phyloP scores from a whole-genome alignment of 2,113 vertebrate species.

The Maylandia zebra region DNA sequence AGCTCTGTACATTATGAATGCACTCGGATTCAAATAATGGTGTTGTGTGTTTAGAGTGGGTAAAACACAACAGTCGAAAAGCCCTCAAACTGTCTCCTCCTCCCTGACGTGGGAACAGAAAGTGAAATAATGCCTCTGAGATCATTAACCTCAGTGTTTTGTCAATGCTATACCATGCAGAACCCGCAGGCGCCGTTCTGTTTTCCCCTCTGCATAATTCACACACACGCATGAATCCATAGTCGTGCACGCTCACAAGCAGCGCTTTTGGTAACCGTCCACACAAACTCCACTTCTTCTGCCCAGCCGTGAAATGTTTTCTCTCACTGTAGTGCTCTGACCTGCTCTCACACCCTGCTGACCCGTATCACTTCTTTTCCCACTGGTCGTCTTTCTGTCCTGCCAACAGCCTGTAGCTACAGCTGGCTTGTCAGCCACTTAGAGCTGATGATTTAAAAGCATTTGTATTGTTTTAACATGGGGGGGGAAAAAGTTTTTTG shows the following conservation, averaged over 20 bases:
- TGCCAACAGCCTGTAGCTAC: neutral
- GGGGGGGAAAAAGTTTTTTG: neutral
- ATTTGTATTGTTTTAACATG: neutral
- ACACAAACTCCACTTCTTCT: neutral
- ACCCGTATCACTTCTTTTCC: constrained; percentile 13
- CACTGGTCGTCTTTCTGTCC: neutral
- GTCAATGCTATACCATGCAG: constrained; percentile 16
- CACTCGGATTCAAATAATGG: neutral
- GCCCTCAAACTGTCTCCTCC: neutral
- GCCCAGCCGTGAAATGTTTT: neutral
- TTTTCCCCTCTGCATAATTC: neutral
- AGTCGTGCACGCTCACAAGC: neutral
- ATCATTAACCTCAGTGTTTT: constrained; percentile 35
- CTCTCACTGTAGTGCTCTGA: constrained; percentile 13
- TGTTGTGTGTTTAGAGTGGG: neutral
- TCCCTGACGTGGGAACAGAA: constrained; percentile 2
- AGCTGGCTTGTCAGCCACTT: neutral
- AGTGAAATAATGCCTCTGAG: constrained; percentile 4
- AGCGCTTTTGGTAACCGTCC: neutral
- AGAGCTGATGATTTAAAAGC: constrained; percentile 7
- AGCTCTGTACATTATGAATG: neutral
- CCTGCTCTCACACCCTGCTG: constrained; percentile 21
- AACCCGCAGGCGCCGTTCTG: constrained; percentile 27
- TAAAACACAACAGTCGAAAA: neutral
- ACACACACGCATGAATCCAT: neutral